Percentiles rank a stretch among this genome's conserved stretches.
phyloP scores from a whole-genome alignment of 2,797 vertebrate species.

The Muraenolepis orangiensis region DNA sequence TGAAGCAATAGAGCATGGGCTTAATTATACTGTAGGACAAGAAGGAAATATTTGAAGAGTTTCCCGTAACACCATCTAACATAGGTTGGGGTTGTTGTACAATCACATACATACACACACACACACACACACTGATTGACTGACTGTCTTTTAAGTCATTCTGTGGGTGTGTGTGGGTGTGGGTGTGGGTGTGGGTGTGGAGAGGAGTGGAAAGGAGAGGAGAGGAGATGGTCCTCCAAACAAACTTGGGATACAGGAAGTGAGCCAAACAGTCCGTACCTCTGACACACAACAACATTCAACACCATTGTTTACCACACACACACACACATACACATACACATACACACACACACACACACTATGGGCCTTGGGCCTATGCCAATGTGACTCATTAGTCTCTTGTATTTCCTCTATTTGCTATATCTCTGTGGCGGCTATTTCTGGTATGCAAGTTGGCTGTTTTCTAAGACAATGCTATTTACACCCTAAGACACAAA shows the following conservation, averaged over 20 bases:
- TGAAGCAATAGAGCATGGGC: neutral
- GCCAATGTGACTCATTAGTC: constrained; percentile 36
- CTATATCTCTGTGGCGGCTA: constrained; percentile 13
- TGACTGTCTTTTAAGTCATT: too few species aligned
- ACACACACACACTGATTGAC: too few species aligned
- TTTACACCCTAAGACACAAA: constrained; percentile 49
- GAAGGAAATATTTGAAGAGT: neutral
- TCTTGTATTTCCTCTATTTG: neutral
- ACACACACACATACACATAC: constrained; percentile 4
- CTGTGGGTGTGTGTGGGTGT: constrained; percentile 29
- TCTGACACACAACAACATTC: constrained; percentile 22
- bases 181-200: neutral
- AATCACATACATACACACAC: too few species aligned
- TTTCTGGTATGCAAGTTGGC: constrained; percentile 29
- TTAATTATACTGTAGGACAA: neutral
- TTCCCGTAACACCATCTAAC: neutral
- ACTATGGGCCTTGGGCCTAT: constrained; percentile 21
- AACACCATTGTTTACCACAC: constrained; percentile 44
- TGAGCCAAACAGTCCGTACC: constrained; percentile 18
- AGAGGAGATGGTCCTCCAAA: constrained; percentile 27
- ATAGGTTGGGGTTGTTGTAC: neutral
- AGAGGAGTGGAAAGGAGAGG: constrained; percentile 2
- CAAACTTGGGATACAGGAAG: constrained; percentile 7
- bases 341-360: neutral
- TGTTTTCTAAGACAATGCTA: constrained; percentile 65